Conservation (phyloP, 92 coral and sea anemone species). For the Zoanthus sociatus region DNA sequence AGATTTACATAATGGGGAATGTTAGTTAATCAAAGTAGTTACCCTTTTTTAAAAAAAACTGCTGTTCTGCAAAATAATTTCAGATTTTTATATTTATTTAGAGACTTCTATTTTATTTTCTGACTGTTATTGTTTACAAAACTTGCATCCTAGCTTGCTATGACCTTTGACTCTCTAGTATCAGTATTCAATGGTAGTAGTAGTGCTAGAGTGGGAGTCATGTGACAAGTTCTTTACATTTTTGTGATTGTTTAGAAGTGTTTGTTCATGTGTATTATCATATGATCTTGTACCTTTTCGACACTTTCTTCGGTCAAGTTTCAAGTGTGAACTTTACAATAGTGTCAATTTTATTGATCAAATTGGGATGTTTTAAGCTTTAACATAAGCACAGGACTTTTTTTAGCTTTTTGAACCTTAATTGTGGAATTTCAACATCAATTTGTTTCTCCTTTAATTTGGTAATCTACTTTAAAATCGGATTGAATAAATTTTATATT, state of each 20-base stretch:
- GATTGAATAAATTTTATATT: not conserved
- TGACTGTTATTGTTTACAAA: not conserved
- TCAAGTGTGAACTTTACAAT: too few relatives aligned
- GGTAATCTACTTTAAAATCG: too few relatives aligned
- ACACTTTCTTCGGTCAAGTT: too few relatives aligned
- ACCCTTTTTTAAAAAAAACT: not conserved
- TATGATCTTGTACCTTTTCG: too few relatives aligned
- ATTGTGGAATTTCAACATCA: too few relatives aligned
- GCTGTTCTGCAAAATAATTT: not conserved
- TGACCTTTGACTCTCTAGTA: not conserved
- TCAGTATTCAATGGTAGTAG: not conserved
- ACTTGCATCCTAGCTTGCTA: conserved; percentile 21
- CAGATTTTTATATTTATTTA: not conserved
- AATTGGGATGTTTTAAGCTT: too few relatives aligned
- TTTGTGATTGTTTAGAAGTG: not conserved
- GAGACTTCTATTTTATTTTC: not conserved
- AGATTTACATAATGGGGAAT: not conserved
- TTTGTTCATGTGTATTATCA: not conserved
- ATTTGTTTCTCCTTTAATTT: too few relatives aligned
- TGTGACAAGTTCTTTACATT: not conserved
- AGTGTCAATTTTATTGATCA: too few relatives aligned
- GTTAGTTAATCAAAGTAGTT: not conserved
- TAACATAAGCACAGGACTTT: too few relatives aligned
- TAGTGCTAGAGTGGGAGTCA: not conserved
- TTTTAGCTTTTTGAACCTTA: too few relatives aligned